Evolutionary conservation across 2,797 vertebrate genomes (phyloP), one percentile per base, ranked within the genome.

Genomic region (Limosa lapponica): DNA sequence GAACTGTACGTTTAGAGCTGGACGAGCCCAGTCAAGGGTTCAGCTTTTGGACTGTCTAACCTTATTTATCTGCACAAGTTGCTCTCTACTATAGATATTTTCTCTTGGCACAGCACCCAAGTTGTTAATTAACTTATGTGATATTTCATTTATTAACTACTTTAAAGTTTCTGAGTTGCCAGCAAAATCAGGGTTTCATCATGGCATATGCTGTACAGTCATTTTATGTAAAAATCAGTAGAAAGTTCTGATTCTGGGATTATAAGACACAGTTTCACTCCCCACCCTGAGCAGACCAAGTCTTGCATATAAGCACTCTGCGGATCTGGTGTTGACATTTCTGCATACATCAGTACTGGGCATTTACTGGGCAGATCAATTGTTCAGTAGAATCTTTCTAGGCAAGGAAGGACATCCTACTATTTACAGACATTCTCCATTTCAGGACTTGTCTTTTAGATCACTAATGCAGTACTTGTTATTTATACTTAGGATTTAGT

Each of bases 41-140:
- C 41, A 36, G 43, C 39, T 85, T 55, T 82, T 77, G 46, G 24
- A 28, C 41, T 67, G 7, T 73, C 11, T 86, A 51, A 24, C 36
- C 28, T 80, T 37, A 20, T 78, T 71, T 70, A 10, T 57, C 44
- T 85, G 27, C 27, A 4, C 41, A 23, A 58, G 36, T 82, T 20
- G 13, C 23, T 64, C 14, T 49, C 44, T 66, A 3, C 28, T 79
- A 3, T 18, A 43, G 28, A 8, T 82, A 11, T 14, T 84, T 93
- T 82, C 36, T 89, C 23, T 67, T 3, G 16, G 16, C 0, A 0
- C 30, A 67, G 27, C 16, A 16, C 25, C 10, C 4, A 34, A 22
- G 18, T 66, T 75, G 30, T 73, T 73, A 14, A 14, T 71, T 84
- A 43, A 43, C 30, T 87, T 37, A 10, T 0, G 0, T 28, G 11